Evolutionary conservation across 2,797 vertebrate genomes (phyloP), one percentile per base, ranked within the genome.

Genomic region (Spea hammondii): DNA sequence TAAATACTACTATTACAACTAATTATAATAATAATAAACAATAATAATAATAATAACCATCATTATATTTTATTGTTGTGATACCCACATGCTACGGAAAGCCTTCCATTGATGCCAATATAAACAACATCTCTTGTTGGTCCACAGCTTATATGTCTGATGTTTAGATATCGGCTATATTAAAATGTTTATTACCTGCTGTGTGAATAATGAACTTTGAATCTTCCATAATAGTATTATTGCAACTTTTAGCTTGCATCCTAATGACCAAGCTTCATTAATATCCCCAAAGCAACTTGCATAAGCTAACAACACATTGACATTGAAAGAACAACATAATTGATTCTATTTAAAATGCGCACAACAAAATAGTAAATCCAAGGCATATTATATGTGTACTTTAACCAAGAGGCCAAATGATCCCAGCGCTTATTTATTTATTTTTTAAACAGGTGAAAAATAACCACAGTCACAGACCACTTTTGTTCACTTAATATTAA

Each of bases 311-410:
- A 72, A 72, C 46, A 53, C n/a, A 14, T 10, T 78, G 77, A 72
- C 70, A 78, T 72, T 72, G 51, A 59, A 50, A 78, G 60, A 64
- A 47, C 68, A 77, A 65, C 59, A 64, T 11, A 71, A 77, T 71
- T 72, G 8, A 78, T 65, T 72, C 5, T 47, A 4, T 6, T 66
- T 72, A 59, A 70, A 45, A 78, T 49, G 62, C 51, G 51, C 17
- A 67, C 6, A 4, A 32, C 59, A 62, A 14, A 11, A n/a, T n/a
- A 62, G 4, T 48, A 48, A 67, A 46, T 12, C 45, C 13, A 12
- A 65, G 44, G 8, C 9, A 59, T n/a, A 13, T 59, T 59, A 59
- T 11, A 59, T 13, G 13, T 59, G 55, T n/a, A 59, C 5, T 59
- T 59, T 32, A 32, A 32, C 32, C 32, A 32, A 32, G 32, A 32